Conservation (phyloP, 2,113 vertebrate species). For the Pituophis catenifer region DNA sequence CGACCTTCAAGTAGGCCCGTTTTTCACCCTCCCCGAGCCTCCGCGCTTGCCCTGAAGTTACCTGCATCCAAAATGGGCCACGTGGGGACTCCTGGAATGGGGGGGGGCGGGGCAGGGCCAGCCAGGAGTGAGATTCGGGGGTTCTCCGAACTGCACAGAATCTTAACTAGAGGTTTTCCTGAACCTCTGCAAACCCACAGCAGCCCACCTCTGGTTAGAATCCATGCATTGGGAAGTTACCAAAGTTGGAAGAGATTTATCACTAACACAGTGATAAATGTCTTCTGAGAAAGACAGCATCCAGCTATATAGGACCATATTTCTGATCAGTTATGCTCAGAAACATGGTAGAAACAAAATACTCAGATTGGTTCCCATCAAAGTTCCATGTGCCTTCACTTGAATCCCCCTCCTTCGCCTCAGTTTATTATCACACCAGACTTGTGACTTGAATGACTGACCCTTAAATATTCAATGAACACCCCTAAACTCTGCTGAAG, state of each 20-base stretch:
- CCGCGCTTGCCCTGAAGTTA: too few species aligned
- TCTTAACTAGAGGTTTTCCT: too few species aligned
- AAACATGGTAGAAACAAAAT: not conserved
- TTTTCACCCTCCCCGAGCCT: too few species aligned
- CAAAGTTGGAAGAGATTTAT: not conserved
- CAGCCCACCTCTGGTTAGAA: not conserved
- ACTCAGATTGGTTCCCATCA: not conserved
- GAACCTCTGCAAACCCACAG: too few species aligned
- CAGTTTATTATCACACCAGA: not conserved
- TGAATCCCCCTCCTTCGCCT: not conserved
- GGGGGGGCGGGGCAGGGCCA: too few species aligned
- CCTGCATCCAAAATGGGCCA: too few species aligned
- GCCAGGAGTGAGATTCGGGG: too few species aligned
- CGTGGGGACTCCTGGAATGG: too few species aligned
- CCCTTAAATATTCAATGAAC: not conserved
- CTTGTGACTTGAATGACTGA: not conserved
- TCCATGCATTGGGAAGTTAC: not conserved
- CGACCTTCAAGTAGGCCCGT: too few species aligned
- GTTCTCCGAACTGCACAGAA: too few species aligned
- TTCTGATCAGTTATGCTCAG: not conserved
- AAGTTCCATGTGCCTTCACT: not conserved
- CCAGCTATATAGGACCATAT: not conserved
- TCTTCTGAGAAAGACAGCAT: not conserved
- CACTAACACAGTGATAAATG: not conserved
- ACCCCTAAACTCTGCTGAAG: too few species aligned